Conservation (phyloP, 2,113 vertebrate genomes). For the Merops nubicus region DNA sequence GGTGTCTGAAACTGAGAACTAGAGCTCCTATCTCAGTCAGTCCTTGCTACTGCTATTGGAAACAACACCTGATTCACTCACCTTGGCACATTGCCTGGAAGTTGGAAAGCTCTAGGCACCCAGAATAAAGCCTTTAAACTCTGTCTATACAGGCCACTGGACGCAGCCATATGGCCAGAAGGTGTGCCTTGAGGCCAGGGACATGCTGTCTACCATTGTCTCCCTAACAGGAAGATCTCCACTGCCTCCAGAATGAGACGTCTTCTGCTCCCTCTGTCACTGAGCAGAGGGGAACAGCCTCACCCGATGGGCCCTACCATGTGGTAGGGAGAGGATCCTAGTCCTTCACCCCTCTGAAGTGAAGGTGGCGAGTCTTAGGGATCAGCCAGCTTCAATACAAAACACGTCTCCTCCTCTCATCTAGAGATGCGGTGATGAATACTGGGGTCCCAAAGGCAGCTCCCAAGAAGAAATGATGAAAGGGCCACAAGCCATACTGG, state of each 20-base stretch:
- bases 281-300: slow-evolving; percentile 10
- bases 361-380: background rate
- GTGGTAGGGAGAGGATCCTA: slow-evolving; percentile 15
- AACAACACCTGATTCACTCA: background rate
- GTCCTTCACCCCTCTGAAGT: slow-evolving; percentile 28
- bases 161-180: background rate
- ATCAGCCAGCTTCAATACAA: slow-evolving; percentile 44
- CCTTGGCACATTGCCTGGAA: background rate
- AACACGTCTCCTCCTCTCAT: slow-evolving; percentile 34
- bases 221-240: slow-evolving; percentile 12
- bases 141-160: background rate
- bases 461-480: slow-evolving; percentile 67
- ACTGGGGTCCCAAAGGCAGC: slow-evolving; percentile 62
- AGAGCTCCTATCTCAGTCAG: background rate
- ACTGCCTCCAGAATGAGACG: background rate
- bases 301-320: background rate
- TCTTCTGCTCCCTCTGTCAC: background rate
- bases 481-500: slow-evolving; percentile 62
- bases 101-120: slow-evolving; percentile 24
- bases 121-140: slow-evolving; percentile 62
- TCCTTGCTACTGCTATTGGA: background rate
- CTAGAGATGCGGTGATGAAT: slow-evolving; percentile 63
- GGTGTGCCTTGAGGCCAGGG: background rate
- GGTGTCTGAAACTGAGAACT: background rate
- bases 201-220: background rate